phyloP scores from a whole-genome alignment of 2,888 invertebrate species.

The Lomographa bimaculata region DNA sequence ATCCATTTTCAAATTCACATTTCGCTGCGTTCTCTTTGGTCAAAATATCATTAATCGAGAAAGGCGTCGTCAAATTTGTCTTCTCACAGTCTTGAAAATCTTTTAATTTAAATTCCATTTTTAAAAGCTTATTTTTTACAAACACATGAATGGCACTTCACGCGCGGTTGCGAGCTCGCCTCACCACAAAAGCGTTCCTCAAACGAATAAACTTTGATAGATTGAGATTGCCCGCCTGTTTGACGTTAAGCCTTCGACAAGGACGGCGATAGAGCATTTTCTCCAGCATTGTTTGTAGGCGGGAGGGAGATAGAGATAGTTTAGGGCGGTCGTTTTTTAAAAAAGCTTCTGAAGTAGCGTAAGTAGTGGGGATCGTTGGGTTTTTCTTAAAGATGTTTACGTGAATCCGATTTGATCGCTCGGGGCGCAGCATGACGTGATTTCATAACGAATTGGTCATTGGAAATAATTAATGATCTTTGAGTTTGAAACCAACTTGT shows the following conservation, averaged over 20 bases:
- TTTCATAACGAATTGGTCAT: conserved; percentile 49
- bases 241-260: conserved; percentile 73
- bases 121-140: conserved; percentile 41
- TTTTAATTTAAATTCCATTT: conserved; percentile 74
- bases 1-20: conserved; percentile 72
- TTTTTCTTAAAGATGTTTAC: conserved; percentile 83
- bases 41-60: conserved; percentile 89
- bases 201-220: conserved; percentile 81
- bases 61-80: conserved; percentile 83
- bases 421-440: conserved; percentile 56
- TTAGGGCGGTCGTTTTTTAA: conserved; percentile 72
- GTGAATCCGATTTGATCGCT: conserved; percentile 78
- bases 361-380: conserved; percentile 82
- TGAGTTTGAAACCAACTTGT: too few species aligned
- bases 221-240: conserved; percentile 76
- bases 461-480: too few species aligned
- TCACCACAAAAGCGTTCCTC: conserved; percentile 77
- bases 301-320: conserved; percentile 50
- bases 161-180: conserved; percentile 61
- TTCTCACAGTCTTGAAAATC: conserved; percentile 74
- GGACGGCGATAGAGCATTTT: conserved; percentile 46
- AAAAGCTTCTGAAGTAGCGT: conserved; percentile 76
- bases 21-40: conserved; percentile 80
- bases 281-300: conserved; percentile 16
- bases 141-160: conserved; percentile 57